Base-by-base conservation (phyloP, 53 echinoderm and acorn worm species). In the Astropecten irregularis region DNA sequence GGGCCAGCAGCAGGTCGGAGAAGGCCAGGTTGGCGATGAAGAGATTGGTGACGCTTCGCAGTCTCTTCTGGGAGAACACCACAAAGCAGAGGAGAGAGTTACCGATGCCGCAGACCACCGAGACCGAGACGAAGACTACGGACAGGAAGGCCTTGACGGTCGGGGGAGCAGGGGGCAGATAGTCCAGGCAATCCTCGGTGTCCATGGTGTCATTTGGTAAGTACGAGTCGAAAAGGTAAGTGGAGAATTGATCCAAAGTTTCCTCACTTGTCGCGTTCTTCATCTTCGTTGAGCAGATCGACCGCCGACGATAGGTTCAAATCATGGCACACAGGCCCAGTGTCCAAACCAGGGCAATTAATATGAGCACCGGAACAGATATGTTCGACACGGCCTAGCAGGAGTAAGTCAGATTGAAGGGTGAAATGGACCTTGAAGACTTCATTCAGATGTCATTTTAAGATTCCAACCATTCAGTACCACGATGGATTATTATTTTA, bases 31-130 rank as follows among this genome's bases (percentile, higher is more conserved):
- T 97, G 0, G 90, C 94, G 4, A 97, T 97, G 71, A 97, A 81
- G 16, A 97, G 81, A 62, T 97, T 97, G 40, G 97, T 97, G 25
- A 97, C 97, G 30, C 87, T 92, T 15, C 97, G 94, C 10, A 97
- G 88, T 23, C 97, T 84, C 61, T 92, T 89, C 60, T 91, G 86
- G 4, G 86, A 71, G 9, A 88, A 34, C 29, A 97, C 92, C 34
- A 93, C 77, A 58, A 97, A 63, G 46, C 93, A 94, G 40, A 97
- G 88, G 36, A 97, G 46, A 33, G 77, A 70, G 84, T 97, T 94
- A 2, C 97, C 97, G n/a, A 97, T 14, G 2, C 97, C 97, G 66
- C 97, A 97, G 2, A 94, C 82, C 8, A 88, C 77, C 40, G 90
- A 82, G 21, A 91, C 91, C 20, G 92, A 79, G 26, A 69, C 71